Percentiles rank a stretch among this genome's conserved stretches.
These are phyloP conservation scores for Ptychadena robeensis DNA, from an alignment of 2,797 vertebrate species.

Conservation along the genomic window DNA sequence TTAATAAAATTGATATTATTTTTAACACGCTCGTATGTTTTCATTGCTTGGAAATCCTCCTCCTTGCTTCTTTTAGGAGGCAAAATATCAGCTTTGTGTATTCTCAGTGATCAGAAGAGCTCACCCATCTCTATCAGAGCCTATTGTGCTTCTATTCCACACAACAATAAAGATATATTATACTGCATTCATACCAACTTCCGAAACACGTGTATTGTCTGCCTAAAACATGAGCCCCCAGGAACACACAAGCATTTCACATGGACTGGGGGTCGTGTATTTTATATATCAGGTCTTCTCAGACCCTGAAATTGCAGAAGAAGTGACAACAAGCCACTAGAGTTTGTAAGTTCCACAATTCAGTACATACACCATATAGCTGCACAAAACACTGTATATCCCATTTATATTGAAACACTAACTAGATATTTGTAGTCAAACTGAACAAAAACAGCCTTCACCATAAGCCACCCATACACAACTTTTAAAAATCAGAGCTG, in stretches of 20 bases:
- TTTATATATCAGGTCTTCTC: background rate
- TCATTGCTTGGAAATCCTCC: slow-evolving; percentile 30
- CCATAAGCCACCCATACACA: background rate
- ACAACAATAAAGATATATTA: slow-evolving; percentile 47
- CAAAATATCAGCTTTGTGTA: slow-evolving; percentile 8
- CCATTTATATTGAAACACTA: too few relatives aligned
- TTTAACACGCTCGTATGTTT: slow-evolving; percentile 75
- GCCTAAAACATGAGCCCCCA: slow-evolving; percentile 1
- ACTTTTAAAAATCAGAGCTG: background rate
- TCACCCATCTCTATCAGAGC: slow-evolving; percentile 28
- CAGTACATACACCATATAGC: too few relatives aligned
- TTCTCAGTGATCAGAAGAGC: slow-evolving; percentile 16
- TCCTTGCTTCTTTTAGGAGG: background rate
- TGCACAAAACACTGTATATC: too few relatives aligned
- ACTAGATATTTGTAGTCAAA: background rate
- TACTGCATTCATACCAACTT: slow-evolving; percentile 49
- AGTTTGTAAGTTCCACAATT: too few relatives aligned
- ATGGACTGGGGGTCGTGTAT: background rate
- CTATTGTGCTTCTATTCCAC: slow-evolving; percentile 19
- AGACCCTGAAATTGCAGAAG: background rate
- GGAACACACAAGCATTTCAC: background rate
- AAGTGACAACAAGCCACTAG: background rate
- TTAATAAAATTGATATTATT: slow-evolving; percentile 86
- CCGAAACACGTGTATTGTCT: slow-evolving; percentile 52
- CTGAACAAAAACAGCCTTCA: background rate